These are phyloP conservation scores for Adineta ricciae DNA, from an alignment of 2,888 invertebrate genomes.

Conservation along the genomic window DNA sequence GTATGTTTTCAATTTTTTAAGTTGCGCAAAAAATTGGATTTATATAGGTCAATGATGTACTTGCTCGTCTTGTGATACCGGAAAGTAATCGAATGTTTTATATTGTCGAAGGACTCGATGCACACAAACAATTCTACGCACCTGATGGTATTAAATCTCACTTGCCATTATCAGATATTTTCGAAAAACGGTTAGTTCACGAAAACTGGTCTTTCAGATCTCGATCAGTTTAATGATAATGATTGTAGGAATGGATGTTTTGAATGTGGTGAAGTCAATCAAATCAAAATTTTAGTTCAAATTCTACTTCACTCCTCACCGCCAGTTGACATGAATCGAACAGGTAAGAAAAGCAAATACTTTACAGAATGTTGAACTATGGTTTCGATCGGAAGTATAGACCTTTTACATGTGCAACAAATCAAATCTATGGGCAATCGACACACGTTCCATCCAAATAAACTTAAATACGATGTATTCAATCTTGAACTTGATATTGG, in stretches of 20 bases:
- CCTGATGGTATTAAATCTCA: background rate
- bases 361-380: background rate
- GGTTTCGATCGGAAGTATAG: background rate
- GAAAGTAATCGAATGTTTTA: background rate
- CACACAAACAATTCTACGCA: background rate
- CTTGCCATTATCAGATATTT: background rate
- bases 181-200: background rate
- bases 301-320: background rate
- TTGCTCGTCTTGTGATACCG: background rate
- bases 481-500: slow-evolving; percentile 85
- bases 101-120: background rate
- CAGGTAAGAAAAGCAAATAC: background rate
- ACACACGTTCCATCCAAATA: slow-evolving; percentile 30
- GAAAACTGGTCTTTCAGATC: background rate
- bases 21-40: too few relatives aligned
- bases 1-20: background rate
- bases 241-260: background rate
- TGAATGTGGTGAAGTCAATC: background rate
- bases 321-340: background rate
- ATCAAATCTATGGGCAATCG: slow-evolving; percentile 26
- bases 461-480: slow-evolving; percentile 58
- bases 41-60: slow-evolving; percentile 37
- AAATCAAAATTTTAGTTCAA: background rate
- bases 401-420: slow-evolving; percentile 20
- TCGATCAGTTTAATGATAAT: too few relatives aligned